Base-by-base conservation (phyloP, 1,140 invertebrate species). In the Anastrepha obliqua region DNA sequence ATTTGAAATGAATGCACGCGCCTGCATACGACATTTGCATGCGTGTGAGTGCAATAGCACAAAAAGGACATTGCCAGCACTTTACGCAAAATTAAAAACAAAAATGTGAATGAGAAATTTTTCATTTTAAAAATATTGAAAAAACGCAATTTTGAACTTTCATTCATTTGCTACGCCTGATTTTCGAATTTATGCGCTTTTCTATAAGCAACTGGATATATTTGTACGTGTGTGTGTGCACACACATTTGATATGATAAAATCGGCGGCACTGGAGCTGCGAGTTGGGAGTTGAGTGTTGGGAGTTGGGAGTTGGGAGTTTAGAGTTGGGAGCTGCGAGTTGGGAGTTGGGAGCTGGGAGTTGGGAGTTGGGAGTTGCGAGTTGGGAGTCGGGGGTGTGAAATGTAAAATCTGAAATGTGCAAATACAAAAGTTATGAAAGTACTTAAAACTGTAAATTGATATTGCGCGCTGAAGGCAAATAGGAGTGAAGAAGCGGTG, bases 371-470 rank as follows among this genome's bases (percentile, higher is more conserved):
- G 44, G 44, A 55, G 51, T 81, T n/a, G 74, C 4, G 17, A 20
- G 47, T 11, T 29, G 81, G 39, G n/a, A 85, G 44, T 85, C 81
- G 47, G 47, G 39, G n/a, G 81, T 81, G 44, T 67, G n/a, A 85
- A 58, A n/a, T 58, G 51, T 13, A 85, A 20, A 8, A 8, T 11
- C 51, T 55, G 13, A 74, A 86, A 86, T 86, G 59, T 42, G 60
- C n/a, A 65, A 65, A 86, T 65, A 87, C 59, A 87, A 87, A 87
- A 74, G 87, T 87, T 87, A 87, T 87, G 64, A 78, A 87, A 87
- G 64, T 64, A 87, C 87, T 87, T 87, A 87, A 87, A 87, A 87
- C 47, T 70, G 60, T 60, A 67, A 87, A 87, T 87, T 87, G 64
- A 87, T 87, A 67, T 87, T 70, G 86, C 62, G 42, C 67, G 15